These are phyloP conservation scores for Amiota communis DNA, from an alignment of 2,888 invertebrate species.

Conservation along the genomic window DNA sequence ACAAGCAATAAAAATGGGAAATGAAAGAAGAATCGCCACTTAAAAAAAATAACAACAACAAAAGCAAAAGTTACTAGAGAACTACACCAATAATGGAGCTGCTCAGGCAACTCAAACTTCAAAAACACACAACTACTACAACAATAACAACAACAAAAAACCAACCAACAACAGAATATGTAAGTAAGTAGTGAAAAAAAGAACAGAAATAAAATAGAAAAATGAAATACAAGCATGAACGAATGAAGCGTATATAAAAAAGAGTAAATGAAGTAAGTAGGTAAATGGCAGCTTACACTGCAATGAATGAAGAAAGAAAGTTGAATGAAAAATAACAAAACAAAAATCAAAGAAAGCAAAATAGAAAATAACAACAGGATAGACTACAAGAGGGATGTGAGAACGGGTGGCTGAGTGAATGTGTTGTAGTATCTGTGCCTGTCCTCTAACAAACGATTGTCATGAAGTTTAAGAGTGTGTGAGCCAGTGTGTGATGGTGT, in stretches of 20 bases:
- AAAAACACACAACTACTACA: neutral
- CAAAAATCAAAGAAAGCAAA: too few species aligned
- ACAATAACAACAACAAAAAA: neutral
- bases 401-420: neutral
- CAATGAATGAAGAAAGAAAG: neutral
- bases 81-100: neutral
- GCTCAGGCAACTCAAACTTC: neutral
- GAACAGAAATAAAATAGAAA: neutral
- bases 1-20: neutral
- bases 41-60: too few species aligned
- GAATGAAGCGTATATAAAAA: neutral
- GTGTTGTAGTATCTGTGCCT: neutral
- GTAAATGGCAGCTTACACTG: neutral
- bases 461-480: neutral
- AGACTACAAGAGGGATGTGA: too few species aligned
- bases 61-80: neutral
- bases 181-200: neutral
- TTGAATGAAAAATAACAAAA: neutral
- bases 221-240: constrained; percentile 5
- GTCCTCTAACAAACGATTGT: neutral
- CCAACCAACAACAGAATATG: neutral
- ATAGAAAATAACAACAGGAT: too few species aligned
- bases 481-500: too few species aligned
- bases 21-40: constrained; percentile 4
- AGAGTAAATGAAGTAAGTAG: neutral